phyloP scores from a whole-genome alignment of 2,888 invertebrate genomes.

The Ypsolopha scabrella region DNA sequence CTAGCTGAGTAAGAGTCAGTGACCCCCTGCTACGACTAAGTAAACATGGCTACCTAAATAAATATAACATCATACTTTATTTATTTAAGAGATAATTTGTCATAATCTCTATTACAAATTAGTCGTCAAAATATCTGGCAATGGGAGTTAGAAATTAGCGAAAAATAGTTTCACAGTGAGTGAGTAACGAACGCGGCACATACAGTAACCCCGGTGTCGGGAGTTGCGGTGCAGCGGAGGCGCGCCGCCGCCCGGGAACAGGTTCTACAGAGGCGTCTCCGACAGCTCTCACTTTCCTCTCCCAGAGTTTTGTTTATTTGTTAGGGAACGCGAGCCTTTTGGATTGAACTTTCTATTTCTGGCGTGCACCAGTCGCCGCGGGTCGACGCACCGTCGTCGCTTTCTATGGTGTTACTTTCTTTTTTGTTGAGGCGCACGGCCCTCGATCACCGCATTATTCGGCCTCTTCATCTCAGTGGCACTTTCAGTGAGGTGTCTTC shows the following conservation, averaged over 20 bases:
- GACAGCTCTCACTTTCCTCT: conserved; percentile 61
- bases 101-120: not conserved
- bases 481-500: conserved; percentile 19
- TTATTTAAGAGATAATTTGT: no score
- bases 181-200: not conserved
- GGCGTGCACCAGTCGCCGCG: conserved; percentile 50
- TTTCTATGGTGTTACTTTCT: conserved; percentile 66
- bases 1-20: conserved; percentile 40
- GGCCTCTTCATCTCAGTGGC: conserved; percentile 35
- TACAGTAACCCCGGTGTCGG: not conserved
- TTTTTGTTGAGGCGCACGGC: conserved; percentile 45
- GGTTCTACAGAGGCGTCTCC: conserved; percentile 41
- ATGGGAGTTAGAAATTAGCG: not conserved
- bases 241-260: conserved; percentile 30
- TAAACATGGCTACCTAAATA: not conserved
- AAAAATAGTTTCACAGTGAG: not conserved
- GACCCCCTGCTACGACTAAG: conserved; percentile 23
- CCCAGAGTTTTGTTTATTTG: conserved; percentile 59
- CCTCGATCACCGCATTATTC: conserved; percentile 24
- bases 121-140: not conserved
- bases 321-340: conserved; percentile 55
- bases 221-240: conserved; percentile 12
- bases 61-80: not conserved
- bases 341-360: conserved; percentile 67
- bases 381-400: conserved; percentile 58